Percentiles rank a stretch among this genome's conserved stretches.
phyloP scores from a whole-genome alignment of 2,113 vertebrate species.

The Charadrius vociferus region DNA sequence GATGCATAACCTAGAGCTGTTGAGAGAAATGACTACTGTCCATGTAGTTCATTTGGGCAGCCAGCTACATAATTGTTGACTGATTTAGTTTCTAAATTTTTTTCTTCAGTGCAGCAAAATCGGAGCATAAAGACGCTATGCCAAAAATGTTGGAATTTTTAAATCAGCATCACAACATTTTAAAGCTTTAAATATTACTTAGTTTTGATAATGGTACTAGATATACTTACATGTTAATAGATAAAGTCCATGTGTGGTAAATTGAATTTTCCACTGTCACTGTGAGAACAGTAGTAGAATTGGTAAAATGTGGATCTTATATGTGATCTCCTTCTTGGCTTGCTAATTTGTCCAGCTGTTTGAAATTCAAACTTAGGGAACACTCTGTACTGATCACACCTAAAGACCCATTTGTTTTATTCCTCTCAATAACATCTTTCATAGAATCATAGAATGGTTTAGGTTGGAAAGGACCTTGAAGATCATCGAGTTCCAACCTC shows the following conservation, averaged over 20 bases:
- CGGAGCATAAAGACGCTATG: neutral
- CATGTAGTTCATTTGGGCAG: neutral
- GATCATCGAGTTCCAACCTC: too few relatives aligned
- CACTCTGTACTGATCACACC: neutral
- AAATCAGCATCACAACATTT: neutral
- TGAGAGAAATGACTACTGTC: neutral
- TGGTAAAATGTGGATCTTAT: neutral
- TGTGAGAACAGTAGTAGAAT: neutral
- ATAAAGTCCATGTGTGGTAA: neutral
- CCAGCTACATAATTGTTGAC: neutral
- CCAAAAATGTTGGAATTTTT: neutral
- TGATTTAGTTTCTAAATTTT: neutral
- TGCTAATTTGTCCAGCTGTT: neutral
- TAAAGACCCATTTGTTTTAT: neutral
- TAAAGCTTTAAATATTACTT: neutral
- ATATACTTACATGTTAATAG: neutral
- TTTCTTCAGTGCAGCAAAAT: neutral
- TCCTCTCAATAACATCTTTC: neutral
- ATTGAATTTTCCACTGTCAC: neutral
- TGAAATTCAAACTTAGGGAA: neutral
- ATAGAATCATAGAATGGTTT: too few relatives aligned
- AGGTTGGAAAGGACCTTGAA: too few relatives aligned
- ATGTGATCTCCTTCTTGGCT: neutral
- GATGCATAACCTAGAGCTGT: neutral
- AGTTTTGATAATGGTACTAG: neutral